Base-by-base conservation (phyloP, 2,797 vertebrate species). In the Mastacembelus armatus region DNA sequence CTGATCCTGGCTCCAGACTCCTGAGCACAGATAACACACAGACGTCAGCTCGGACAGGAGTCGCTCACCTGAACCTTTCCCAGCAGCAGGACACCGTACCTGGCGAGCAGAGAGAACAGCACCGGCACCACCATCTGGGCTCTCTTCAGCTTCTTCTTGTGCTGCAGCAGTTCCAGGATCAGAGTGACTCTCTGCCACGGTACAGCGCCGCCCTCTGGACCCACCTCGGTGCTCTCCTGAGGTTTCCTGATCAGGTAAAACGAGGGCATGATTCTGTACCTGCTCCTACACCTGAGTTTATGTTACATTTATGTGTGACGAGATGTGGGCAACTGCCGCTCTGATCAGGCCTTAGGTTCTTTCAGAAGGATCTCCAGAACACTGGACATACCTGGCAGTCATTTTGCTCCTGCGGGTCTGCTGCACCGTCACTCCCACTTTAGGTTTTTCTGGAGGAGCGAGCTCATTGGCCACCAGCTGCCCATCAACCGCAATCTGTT, bases 91-190 rank as follows among this genome's bases (percentile, higher is more conserved):
- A 7, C 43, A 0, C 7, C 0, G 2, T 43, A 64, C 97, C 97
- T 95, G 76, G 94, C 90, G 1, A 99, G 94, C 62, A 99, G 92
- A 35, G 87, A 92, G 89, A 98, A 99, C 12, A 99, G 95, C 0
- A 89, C 86, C 0, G 97, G 95, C 3, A 98, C 93, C 90, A 99
- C 16, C 0, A 66, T 69, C 84, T 98, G 94, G 0, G 95, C 92
- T 24, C 74, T 91, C 80, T 80, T 95, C 33, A 99, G 92, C 74
- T 99, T 99, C 92, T 99, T 99, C 90, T 99, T 99, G 86, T 98
- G 95, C 76, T 99, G 98, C 65, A 99, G 91, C 51, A 99, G 88
- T 86, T 99, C 97, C 82, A 99, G 90, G 85, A 98, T 95, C 60
- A 97, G 91, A 0, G 96, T 96, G 57, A 94, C 94, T 45, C 96